Evolutionary conservation across 2,113 vertebrate genomes (phyloP), one percentile per base, ranked within the genome.

Genomic region (Lanius collurio): DNA sequence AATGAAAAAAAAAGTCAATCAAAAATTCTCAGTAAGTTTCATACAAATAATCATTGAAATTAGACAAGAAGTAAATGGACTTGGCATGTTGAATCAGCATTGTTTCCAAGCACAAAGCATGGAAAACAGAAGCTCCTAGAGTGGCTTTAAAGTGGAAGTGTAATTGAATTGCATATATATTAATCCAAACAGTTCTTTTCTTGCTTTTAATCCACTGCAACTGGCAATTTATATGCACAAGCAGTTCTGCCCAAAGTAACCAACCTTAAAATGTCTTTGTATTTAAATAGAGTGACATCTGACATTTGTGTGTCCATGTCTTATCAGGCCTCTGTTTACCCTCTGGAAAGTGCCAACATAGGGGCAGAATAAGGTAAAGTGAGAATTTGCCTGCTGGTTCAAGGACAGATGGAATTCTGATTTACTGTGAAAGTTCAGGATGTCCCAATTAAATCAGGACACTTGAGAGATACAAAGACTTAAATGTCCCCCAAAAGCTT

Each of bases 211-310:
- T 88, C 44, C 52, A 50, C 60, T 83, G 68, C 35, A 96, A 92
- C 92, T 67, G 63, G 15, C n/a, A 95, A 74, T 94, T 83, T 90
- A 83, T 86, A 92, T 88, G 50, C 39, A 4, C 60, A 83, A 96
- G 79, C 24, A 64, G 64, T 80, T 87, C 76, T 94, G 71, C 33
- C 59, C 76, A 90, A 90, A 81, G 60, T 63, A 83, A 60, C 75
- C 71, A 95, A 93, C 50, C 85, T 96, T 92, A 92, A 97, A 95
- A 93, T 80, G 80, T 44, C 82, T 96, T 96, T 95, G 94, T 90
- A 90, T 95, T 94, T 94, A 92, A 95, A 90, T 41, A 88, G 67
- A 93, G 67, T 81, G 88, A 63, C 89, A 95, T 80, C 93, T 88
- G 94, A 96, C 87, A 83, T 93, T 83, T 94, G 64, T 75, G 20